Conservation (phyloP, 1,140 invertebrate genomes). For the Euwallacea similis region DNA sequence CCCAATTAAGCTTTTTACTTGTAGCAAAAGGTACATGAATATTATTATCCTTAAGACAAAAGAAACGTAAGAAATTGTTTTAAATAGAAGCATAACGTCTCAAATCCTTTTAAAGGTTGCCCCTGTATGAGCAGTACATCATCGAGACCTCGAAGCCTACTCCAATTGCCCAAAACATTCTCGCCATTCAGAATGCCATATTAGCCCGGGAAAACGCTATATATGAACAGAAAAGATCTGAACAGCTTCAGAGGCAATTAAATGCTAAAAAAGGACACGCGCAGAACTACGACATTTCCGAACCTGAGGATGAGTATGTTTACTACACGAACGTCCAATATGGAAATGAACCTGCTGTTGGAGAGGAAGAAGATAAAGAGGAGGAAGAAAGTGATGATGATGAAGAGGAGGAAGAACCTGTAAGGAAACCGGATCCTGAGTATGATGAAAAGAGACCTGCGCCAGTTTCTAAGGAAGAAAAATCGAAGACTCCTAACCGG, state of each 20-base stretch:
- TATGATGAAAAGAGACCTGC: neutral
- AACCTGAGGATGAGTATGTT: neutral
- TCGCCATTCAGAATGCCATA: slow-evolving; percentile 28
- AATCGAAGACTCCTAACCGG: neutral
- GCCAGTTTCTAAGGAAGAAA: neutral
- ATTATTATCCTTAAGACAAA: neutral
- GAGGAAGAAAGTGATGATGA: neutral
- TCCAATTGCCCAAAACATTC: slow-evolving; percentile 24
- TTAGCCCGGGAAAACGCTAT: slow-evolving; percentile 24
- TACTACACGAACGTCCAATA: neutral
- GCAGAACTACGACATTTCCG: slow-evolving; percentile 4
- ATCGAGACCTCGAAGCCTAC: neutral
- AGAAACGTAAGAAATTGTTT: neutral
- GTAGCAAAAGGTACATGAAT: neutral
- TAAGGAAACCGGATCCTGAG: neutral
- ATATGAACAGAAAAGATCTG: slow-evolving; percentile 26
- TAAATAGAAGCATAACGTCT: too few relatives aligned
- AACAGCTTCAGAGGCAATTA: slow-evolving; percentile 15
- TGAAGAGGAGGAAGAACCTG: neutral
- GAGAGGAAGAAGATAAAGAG: neutral
- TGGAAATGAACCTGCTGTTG: neutral
- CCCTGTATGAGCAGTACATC: slow-evolving; percentile 1
- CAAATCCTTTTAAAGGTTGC: neutral
- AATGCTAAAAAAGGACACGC: neutral
- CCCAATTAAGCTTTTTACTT: slow-evolving; percentile 3